Evolutionary conservation across 2,797 vertebrate species (phyloP).

Genomic region (Liparis tanakae): DNA sequence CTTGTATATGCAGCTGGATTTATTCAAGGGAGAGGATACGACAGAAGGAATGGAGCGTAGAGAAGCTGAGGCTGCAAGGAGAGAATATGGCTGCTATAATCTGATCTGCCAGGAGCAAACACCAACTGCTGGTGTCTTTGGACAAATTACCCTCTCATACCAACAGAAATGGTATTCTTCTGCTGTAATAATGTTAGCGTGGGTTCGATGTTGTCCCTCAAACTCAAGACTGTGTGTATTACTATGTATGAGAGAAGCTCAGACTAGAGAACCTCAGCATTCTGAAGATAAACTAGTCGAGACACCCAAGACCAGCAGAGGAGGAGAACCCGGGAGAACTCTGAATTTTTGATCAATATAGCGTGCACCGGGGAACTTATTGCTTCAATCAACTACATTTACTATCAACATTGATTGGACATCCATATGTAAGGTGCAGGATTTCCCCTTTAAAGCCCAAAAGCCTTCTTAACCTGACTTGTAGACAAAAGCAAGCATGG

Average conservation of each 20-base stretch:
- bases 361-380: not conserved
- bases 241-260: not conserved
- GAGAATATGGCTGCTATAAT: too few relatives aligned
- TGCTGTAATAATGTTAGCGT: not conserved
- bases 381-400: constrained; percentile 1
- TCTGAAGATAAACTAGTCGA: not conserved
- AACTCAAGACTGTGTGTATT: not conserved
- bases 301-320: not conserved
- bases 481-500: not conserved
- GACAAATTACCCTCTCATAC: too few relatives aligned
- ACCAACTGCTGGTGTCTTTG: too few relatives aligned
- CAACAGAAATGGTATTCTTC: too few relatives aligned
- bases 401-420: not conserved
- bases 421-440: not conserved
- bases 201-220: not conserved
- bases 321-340: not conserved
- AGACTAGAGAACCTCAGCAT: not conserved
- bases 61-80: too few relatives aligned
- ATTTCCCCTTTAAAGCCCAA: not conserved
- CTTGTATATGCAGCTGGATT: too few relatives aligned
- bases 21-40: too few relatives aligned
- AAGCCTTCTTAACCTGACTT: not conserved
- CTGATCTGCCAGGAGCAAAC: not conserved
- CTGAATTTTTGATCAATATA: not conserved
- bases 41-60: too few relatives aligned